Evolutionary conservation across 2,797 vertebrate genomes (phyloP).

Genomic region (Eulemur mongoz): DNA sequence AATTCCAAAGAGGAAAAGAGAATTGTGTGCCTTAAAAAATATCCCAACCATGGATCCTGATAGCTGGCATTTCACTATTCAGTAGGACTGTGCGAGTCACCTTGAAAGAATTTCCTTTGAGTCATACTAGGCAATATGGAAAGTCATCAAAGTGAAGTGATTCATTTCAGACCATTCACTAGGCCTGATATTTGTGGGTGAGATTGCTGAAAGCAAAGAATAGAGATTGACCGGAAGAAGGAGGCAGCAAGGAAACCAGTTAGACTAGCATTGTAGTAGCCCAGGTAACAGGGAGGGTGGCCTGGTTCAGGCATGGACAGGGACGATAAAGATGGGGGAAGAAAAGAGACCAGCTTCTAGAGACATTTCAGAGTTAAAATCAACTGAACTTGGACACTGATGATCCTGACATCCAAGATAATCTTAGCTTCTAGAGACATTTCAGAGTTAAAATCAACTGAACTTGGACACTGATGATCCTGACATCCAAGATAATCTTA

Average conservation of each 20-base stretch:
- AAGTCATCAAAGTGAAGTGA: conserved; percentile 63
- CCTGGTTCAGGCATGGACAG: neutral
- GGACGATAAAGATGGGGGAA: neutral
- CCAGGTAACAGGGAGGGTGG: neutral
- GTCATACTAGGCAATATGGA: conserved; percentile 58
- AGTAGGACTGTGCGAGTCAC: conserved; percentile 67
- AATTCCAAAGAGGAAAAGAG: conserved; percentile 74
- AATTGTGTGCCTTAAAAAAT: conserved; percentile 72
- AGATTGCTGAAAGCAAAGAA: neutral
- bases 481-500: neutral
- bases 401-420: too few species aligned
- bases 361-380: neutral
- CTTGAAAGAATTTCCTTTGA: conserved; percentile 74
- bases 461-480: neutral
- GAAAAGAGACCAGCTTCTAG: neutral
- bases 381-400: too few species aligned
- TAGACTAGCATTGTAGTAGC: neutral
- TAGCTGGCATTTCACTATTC: conserved; percentile 62
- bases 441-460: neutral
- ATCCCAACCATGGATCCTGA: conserved; percentile 73
- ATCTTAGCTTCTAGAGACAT: neutral
- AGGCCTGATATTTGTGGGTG: neutral
- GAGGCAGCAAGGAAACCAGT: neutral
- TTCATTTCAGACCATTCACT: neutral
- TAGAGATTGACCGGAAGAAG: neutral